Evolutionary conservation across 2,113 vertebrate genomes (phyloP).

Genomic region (Aegithalos caudatus): DNA sequence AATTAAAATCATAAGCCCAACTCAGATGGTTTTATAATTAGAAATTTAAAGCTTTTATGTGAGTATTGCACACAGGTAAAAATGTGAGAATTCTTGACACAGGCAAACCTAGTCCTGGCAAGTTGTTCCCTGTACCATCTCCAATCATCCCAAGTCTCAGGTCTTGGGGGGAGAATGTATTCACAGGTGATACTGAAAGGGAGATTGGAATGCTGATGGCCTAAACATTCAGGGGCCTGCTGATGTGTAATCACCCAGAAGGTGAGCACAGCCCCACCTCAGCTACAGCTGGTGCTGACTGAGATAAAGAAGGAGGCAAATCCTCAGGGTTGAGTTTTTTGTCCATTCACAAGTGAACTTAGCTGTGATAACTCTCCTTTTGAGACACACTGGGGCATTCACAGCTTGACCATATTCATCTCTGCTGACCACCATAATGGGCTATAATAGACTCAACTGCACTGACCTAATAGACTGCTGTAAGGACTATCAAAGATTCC

Average conservation of each 20-base stretch:
- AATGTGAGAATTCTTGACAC: background rate
- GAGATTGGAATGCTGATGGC: background rate
- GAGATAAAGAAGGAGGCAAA: background rate
- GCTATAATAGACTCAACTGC: background rate
- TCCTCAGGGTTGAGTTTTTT: no score
- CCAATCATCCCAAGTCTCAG: no score
- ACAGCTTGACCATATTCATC: background rate
- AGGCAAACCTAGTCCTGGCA: background rate
- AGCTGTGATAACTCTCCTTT: background rate
- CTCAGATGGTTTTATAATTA: background rate
- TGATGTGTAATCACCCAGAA: accelerated
- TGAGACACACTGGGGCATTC: background rate
- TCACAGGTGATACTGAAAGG: background rate
- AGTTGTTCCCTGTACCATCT: background rate
- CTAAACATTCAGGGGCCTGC: background rate
- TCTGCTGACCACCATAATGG: background rate
- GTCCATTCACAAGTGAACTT: background rate
- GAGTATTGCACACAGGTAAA: background rate
- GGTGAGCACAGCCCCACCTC: background rate
- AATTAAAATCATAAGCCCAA: background rate
- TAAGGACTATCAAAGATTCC: no score
- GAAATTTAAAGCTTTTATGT: background rate
- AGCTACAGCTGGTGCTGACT: background rate
- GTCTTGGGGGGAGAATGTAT: background rate
- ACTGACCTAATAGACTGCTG: background rate